A percentile compares a stretch with the other conserved stretches of the same genome.
Conservation (phyloP, 1,140 invertebrate species). For the Apis mellifera region Amel_HAv3.1 CM009943.2:5548501-5549000, state of each 20-base stretch:
- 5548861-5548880: constrained; percentile 26
- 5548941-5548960: constrained; percentile 26
- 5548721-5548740: not conserved
- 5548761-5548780: not conserved
- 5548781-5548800: not conserved
- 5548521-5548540: constrained; percentile 29
- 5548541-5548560: constrained; percentile 10
- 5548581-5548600: not conserved
- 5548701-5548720: not conserved
- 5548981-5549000: constrained; percentile 35
- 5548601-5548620: too few species aligned
- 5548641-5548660: not conserved
- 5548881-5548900: not conserved
- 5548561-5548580: not conserved
- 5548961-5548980: constrained; percentile 47
- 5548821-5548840: not conserved
- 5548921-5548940: constrained; percentile 9
- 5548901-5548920: constrained; percentile 16
- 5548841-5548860: not conserved
- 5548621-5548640: not conserved
- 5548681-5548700: not conserved
- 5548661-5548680: not conserved
- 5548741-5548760: not conserved
- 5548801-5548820: not conserved
- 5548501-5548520: constrained; percentile 14